Evolutionary conservation across 1,140 invertebrate species (phyloP).

Genomic region (Limonius californicus): DNA sequence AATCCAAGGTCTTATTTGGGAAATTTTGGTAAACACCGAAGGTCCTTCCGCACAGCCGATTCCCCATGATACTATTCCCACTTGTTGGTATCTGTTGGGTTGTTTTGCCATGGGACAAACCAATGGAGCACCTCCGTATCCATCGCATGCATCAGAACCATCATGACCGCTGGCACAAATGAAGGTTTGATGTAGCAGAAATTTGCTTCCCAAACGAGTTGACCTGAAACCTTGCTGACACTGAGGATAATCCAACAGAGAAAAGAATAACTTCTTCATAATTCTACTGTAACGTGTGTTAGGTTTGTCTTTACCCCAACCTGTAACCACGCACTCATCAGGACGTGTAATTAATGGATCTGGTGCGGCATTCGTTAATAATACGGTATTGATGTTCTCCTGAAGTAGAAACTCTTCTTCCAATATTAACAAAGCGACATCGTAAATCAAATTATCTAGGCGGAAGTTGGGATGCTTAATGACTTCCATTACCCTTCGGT

Average conservation of each 20-base stretch:
- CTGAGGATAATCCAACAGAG: slow-evolving; percentile 51
- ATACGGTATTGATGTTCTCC: slow-evolving; percentile 51
- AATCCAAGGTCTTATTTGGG: slow-evolving; percentile 58
- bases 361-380: slow-evolving; percentile 51
- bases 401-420: slow-evolving; percentile 53
- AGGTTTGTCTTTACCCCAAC: slow-evolving; percentile 65
- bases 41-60: slow-evolving; percentile 63
- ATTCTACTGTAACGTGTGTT: slow-evolving; percentile 51
- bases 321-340: slow-evolving; percentile 55
- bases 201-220: slow-evolving; percentile 60
- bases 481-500: slow-evolving; percentile 27
- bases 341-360: slow-evolving; percentile 13
- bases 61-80: slow-evolving; percentile 68
- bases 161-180: slow-evolving; percentile 67
- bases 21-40: slow-evolving; percentile 65
- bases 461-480: slow-evolving; percentile 38
- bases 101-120: slow-evolving; percentile 52
- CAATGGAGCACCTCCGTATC: slow-evolving; percentile 58
- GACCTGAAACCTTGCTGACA: slow-evolving; percentile 56
- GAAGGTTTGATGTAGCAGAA: slow-evolving; percentile 60
- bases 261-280: slow-evolving; percentile 62
- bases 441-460: slow-evolving; percentile 57
- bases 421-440: slow-evolving; percentile 66
- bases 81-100: slow-evolving; percentile 48
- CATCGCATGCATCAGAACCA: slow-evolving; percentile 66